phyloP scores from a whole-genome alignment of 37 sponge, comb jelly and placozoan genomes.

The Agelas oroides region DNA sequence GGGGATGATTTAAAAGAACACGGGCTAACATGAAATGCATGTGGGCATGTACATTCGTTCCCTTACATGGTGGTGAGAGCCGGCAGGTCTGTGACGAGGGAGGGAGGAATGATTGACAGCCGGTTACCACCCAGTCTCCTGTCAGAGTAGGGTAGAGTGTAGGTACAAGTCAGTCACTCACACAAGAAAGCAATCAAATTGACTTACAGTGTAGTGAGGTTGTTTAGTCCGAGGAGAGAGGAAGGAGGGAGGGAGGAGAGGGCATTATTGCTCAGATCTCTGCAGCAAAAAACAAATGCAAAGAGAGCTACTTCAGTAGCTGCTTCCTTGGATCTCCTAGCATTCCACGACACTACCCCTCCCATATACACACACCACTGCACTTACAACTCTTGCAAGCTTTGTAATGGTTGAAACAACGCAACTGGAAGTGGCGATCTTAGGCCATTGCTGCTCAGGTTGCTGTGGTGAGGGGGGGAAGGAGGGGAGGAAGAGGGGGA shows the following conservation, averaged over 20 bases:
- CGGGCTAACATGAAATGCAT: no score
- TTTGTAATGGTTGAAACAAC: slow-evolving; percentile 27
- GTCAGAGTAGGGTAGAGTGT: not conserved
- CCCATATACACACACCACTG: not conserved
- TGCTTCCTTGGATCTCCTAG: no score
- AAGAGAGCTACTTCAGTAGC: no score
- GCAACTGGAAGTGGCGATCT: slow-evolving; percentile 33
- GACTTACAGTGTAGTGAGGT: slow-evolving; percentile 32
- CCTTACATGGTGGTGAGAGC: slow-evolving; percentile 38
- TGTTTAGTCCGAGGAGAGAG: slow-evolving; percentile 19
- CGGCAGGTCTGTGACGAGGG: not conserved
- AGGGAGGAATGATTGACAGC: not conserved
- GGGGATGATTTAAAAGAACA: not conserved
- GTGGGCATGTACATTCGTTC: no score
- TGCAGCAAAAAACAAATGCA: not conserved
- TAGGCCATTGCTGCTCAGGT: slow-evolving; percentile 18
- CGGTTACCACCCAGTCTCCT: not conserved
- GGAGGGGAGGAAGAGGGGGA: no score
- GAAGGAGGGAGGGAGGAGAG: not conserved
- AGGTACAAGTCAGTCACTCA: not conserved
- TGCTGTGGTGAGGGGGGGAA: not conserved
- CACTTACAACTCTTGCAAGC: slow-evolving; percentile 33
- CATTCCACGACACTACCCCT: no score
- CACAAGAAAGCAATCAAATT: no score
- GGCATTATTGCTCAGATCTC: slow-evolving; percentile 13